A percentile compares a stretch with the other conserved stretches of the same genome.
Conservation (phyloP, 1,140 invertebrate genomes). For the Diabrotica virgifera region DNA sequence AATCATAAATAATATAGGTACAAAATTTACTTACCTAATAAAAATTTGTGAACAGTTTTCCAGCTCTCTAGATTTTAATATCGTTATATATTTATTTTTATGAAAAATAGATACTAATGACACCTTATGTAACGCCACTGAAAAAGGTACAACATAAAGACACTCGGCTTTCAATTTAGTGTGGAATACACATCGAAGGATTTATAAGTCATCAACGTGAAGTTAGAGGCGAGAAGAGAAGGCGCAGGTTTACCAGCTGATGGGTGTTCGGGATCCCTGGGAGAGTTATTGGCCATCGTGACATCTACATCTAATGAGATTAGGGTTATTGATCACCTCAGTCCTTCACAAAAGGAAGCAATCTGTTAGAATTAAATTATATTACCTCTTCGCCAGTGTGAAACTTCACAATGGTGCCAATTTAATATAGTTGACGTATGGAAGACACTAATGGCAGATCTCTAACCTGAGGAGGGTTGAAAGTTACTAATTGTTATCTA, state of each 20-base stretch:
- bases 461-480: conserved; percentile 13
- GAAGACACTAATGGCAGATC: conserved; percentile 16
- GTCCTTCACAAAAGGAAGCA: conserved; percentile 21
- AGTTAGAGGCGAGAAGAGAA: neutral
- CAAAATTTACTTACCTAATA: no score
- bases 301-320: conserved; percentile 36
- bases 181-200: conserved; percentile 21
- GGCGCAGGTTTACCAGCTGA: conserved; percentile 25
- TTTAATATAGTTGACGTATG: conserved; percentile 18
- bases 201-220: conserved; percentile 20
- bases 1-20: no score
- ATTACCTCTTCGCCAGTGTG: conserved; percentile 17
- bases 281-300: conserved; percentile 28
- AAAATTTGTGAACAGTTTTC: no score
- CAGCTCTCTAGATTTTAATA: no score
- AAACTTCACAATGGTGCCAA: conserved; percentile 17
- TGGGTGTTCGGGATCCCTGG: conserved; percentile 12
- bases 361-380: conserved; percentile 30
- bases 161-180: conserved; percentile 14
- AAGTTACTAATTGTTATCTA: conserved; percentile 17
- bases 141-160: neutral
- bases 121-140: neutral
- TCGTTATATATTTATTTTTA: no score
- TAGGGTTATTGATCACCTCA: conserved; percentile 31
- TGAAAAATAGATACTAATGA: no score